phyloP scores from a whole-genome alignment of 2,888 invertebrate genomes.

The Neria commutata region DNA sequence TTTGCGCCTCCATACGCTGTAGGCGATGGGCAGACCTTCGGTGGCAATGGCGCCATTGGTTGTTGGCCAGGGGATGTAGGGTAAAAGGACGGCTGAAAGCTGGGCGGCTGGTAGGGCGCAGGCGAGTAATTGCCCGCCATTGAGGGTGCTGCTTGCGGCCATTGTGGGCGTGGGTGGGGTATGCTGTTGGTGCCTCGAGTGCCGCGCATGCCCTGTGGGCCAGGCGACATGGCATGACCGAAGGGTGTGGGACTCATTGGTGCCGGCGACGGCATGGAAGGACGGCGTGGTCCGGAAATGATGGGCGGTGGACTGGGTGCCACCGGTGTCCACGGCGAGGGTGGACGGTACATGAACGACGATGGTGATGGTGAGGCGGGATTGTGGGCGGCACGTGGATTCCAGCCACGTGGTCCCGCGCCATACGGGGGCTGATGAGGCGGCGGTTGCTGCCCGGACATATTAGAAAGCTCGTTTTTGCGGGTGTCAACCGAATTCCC shows the following conservation, averaged over 20 bases:
- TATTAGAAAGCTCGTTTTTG: conserved; percentile 23
- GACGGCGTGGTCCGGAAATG: conserved; percentile 69
- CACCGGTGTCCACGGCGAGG: conserved; percentile 70
- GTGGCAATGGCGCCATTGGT: conserved; percentile 18
- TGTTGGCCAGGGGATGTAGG: conserved; percentile 20
- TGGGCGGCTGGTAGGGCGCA: conserved; percentile 54
- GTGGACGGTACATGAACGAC: conserved; percentile 72
- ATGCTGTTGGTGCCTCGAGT: conserved; percentile 62
- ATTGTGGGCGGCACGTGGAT: conserved; percentile 53
- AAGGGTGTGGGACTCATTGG: conserved; percentile 48
- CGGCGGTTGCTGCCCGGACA: conserved; percentile 60
- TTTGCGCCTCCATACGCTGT: conserved; percentile 34
- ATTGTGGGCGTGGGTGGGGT: conserved; percentile 72
- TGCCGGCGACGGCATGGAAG: conserved; percentile 49
- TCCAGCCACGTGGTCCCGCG: conserved; percentile 60
- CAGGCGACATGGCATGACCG: conserved; percentile 63
- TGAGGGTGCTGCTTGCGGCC: conserved; percentile 64
- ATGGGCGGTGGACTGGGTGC: conserved; percentile 76
- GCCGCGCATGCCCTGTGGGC: conserved; percentile 64
- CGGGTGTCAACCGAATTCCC: background rate
- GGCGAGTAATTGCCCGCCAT: conserved; percentile 55
- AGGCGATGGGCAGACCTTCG: conserved; percentile 45
- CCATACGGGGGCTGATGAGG: conserved; percentile 48
- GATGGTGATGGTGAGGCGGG: conserved; percentile 64
- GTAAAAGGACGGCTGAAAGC: conserved; percentile 34